Conservation (phyloP, 2,888 invertebrate species). For the Petrophora chlorosata region DNA sequence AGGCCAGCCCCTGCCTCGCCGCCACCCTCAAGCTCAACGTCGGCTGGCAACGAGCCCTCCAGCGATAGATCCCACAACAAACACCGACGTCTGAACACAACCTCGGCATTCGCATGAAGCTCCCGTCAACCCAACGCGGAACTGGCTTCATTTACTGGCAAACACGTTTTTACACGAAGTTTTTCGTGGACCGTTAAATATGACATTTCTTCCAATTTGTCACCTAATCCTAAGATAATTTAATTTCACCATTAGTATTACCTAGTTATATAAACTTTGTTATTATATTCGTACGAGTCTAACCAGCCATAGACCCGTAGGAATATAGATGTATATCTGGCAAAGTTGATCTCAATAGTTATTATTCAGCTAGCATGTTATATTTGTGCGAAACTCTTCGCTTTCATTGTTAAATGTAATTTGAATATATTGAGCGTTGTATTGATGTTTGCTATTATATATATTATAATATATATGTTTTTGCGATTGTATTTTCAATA, state of each 20-base stretch:
- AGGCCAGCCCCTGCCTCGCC: constrained; percentile 75
- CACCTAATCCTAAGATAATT: constrained; percentile 34
- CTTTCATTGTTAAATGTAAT: constrained; percentile 79
- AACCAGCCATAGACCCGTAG: constrained; percentile 78
- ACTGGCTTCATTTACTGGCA: constrained; percentile 14
- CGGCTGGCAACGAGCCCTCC: constrained; percentile 75
- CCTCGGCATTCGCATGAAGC: constrained; percentile 21
- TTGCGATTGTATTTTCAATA: constrained; percentile 60
- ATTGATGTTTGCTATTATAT: constrained; percentile 59
- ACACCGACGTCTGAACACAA: constrained; percentile 15
- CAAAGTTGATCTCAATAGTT: constrained; percentile 49
- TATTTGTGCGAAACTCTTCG: constrained; percentile 60
- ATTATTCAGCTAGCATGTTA: constrained; percentile 53
- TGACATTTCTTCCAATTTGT: constrained; percentile 38
- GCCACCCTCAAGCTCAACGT: constrained; percentile 73
- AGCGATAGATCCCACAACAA: constrained; percentile 55
- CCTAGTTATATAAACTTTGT: constrained; percentile 38
- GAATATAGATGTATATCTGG: constrained; percentile 48
- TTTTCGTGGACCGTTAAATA: constrained; percentile 16
- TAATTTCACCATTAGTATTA: constrained; percentile 48
- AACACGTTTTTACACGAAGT: background rate
- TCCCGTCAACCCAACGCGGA: constrained; percentile 13
- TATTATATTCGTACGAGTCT: constrained; percentile 66
- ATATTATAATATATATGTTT: too few relatives aligned
- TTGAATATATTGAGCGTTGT: constrained; percentile 65